A percentile compares a stretch with the other conserved stretches of the same genome.
Evolutionary conservation across 2,888 invertebrate species (phyloP).

Genomic region (Callyntrura sp.): DNA sequence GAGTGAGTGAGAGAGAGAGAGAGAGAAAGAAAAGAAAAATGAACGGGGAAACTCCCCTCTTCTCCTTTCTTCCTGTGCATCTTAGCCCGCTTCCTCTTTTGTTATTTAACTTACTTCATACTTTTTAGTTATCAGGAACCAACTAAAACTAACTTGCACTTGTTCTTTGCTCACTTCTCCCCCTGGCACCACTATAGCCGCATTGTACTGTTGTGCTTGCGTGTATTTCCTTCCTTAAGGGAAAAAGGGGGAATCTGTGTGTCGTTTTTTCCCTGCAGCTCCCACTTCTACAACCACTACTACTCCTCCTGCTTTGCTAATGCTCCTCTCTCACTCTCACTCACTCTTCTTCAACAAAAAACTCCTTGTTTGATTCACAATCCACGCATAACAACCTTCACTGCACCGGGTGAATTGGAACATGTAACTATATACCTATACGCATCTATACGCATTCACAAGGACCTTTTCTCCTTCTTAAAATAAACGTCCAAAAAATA

Average conservation of each 20-base stretch:
- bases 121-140: slow-evolving; percentile 17
- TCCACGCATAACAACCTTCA: slow-evolving; percentile 37
- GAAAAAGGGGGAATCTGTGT: slow-evolving; percentile 22
- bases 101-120: slow-evolving; percentile 34
- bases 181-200: too few relatives aligned
- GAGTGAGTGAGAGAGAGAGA: too few relatives aligned
- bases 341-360: slow-evolving; percentile 21
- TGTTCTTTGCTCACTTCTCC: slow-evolving; percentile 9
- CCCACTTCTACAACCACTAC: background rate
- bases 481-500: background rate
- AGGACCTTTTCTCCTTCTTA: background rate
- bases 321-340: too few relatives aligned
- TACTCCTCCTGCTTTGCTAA: background rate
- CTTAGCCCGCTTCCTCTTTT: slow-evolving; percentile 53
- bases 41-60: slow-evolving; percentile 63
- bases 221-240: background rate
- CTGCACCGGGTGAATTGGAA: background rate
- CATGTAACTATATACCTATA: too few relatives aligned
- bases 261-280: slow-evolving; percentile 6
- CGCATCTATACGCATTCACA: background rate
- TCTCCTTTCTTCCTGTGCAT: background rate
- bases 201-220: background rate
- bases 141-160: slow-evolving; percentile 24
- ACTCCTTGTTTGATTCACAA: slow-evolving; percentile 58
- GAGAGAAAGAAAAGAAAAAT: slow-evolving; percentile 34